Conservation (phyloP, 2,888 invertebrate genomes). For the Agrilus cyanescens region DNA sequence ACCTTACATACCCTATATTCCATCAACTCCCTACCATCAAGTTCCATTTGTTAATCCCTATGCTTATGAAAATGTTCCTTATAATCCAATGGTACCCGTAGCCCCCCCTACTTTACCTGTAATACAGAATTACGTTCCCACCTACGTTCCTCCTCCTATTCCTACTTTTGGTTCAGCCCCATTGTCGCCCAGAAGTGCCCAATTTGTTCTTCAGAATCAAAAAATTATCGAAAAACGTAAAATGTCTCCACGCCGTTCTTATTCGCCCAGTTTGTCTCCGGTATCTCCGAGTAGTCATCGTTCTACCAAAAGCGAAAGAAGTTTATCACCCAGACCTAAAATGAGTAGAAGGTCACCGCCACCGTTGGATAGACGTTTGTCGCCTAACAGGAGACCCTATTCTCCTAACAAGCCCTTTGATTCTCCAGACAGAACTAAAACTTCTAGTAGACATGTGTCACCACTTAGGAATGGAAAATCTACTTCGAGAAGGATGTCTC, state of each 20-base stretch:
- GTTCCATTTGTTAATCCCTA: not conserved
- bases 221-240: constrained; percentile 34
- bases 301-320: constrained; percentile 17
- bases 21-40: too few relatives aligned
- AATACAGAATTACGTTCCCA: constrained; percentile 18
- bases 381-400: constrained; percentile 5
- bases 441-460: not conserved
- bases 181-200: constrained; percentile 34
- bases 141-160: too few relatives aligned
- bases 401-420: constrained; percentile 4
- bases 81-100: constrained; percentile 21
- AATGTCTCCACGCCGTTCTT: constrained; percentile 31
- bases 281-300: constrained; percentile 14
- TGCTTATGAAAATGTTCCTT: constrained; percentile 9
- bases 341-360: constrained; percentile 6
- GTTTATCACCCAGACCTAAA: constrained; percentile 16
- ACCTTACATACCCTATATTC: constrained; percentile 6
- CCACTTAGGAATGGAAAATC: not conserved
- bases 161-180: constrained; percentile 24
- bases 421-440: too few relatives aligned
- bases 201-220: constrained; percentile 34
- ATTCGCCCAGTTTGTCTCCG: constrained; percentile 33
- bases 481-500: not conserved
- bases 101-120: constrained; percentile 18
- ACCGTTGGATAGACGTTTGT: constrained; percentile 4